Evolutionary conservation across 1,140 invertebrate species (phyloP).

Genomic region (Drosophila triauraria): DNA sequence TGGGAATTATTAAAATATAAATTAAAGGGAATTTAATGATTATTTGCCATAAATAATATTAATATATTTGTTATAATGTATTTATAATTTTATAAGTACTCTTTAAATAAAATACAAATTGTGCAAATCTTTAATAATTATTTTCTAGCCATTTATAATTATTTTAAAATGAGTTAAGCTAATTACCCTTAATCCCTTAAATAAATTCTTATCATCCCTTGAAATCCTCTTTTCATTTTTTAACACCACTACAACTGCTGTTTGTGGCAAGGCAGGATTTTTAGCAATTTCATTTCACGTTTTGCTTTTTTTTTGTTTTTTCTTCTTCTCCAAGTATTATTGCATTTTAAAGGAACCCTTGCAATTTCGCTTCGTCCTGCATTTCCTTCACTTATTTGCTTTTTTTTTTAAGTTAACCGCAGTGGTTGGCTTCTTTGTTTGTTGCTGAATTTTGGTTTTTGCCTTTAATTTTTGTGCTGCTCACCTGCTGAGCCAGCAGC

Average conservation of each 20-base stretch:
- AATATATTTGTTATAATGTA: too few relatives aligned
- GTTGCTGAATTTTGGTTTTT: not conserved
- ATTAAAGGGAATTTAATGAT: too few relatives aligned
- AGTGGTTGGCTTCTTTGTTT: not conserved
- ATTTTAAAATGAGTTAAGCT: too few relatives aligned
- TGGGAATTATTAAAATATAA: not conserved
- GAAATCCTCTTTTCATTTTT: not conserved
- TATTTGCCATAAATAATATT: too few relatives aligned
- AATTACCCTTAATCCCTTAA: not conserved
- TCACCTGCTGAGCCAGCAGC: constrained; percentile 16
- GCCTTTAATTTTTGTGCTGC: not conserved
- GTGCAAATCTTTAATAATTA: too few relatives aligned
- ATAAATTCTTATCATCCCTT: not conserved
- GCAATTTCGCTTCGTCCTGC: not conserved
- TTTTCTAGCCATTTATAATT: too few relatives aligned
- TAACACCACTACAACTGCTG: not conserved
- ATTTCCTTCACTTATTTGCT: not conserved
- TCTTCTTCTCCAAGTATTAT: not conserved
- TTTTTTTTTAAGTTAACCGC: not conserved
- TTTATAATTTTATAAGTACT: too few relatives aligned
- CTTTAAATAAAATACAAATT: too few relatives aligned
- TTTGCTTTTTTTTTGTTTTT: too few relatives aligned
- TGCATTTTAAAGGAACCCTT: not conserved
- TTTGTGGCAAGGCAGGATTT: too few relatives aligned
- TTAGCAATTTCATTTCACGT: not conserved